Base-by-base conservation (phyloP, 2,888 invertebrate species). In the Xanthia togata region DNA sequence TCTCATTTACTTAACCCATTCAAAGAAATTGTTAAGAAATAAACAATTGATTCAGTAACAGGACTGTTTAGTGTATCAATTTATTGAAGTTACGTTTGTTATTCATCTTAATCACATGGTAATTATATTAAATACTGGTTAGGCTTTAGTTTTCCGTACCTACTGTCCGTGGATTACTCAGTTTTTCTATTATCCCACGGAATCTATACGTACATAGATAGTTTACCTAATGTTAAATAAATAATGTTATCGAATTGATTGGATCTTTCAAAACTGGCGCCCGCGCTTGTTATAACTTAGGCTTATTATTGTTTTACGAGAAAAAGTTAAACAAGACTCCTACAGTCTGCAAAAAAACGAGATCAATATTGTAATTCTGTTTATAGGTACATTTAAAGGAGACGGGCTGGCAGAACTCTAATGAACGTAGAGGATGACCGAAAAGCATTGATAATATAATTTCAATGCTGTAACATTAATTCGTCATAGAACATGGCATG, bases 151-250 rank as follows among this genome's bases (percentile, higher is more conserved):
- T 84, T 75, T 67, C 47, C 67, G 1, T 64, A 41, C 41, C 41
- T 41, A 53, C 64, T 69, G 64, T 57, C n/a, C 38, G 70, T 70
- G 67, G 70, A 70, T 73, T 76, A 76, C 26, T 63, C 50, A 62
- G 57, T 65, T 69, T 76, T 83, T 71, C 50, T 53, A 62, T 73
- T 73, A 81, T 83, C 83, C 76, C 85, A 83, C 85, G 85, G 73
- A 84, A 76, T 81, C 60, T 73, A 57, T 44, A 44, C 17, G 3
- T 55, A 60, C 31, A 31, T 4, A 55, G 20, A 20, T 47, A 70
- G 3, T 75, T 53, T 64, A 57, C 12, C 44, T 68, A 63, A 23
- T 53, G 38, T 38, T 38, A 41, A 41, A 41, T 41, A 41, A 9
- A 41, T 41, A 41, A 11, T 41, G 20, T n/a, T 82, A 64, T 60